Conservation (phyloP, 1,140 invertebrate species). For the Drosophila serrata region DNA sequence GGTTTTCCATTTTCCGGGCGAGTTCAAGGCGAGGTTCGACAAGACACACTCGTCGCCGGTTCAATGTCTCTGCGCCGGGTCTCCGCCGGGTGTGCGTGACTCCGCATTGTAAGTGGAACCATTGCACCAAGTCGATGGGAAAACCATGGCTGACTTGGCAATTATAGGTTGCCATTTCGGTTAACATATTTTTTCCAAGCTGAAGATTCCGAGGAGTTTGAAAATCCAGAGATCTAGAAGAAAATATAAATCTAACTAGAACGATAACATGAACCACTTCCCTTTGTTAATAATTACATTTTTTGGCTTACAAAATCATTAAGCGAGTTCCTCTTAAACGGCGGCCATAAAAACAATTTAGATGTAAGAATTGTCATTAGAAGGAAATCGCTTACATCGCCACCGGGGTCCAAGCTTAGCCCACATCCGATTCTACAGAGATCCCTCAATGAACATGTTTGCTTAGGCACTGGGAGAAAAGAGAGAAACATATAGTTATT, state of each 20-base stretch:
- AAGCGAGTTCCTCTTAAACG: conserved; percentile 52
- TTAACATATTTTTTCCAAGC: background rate
- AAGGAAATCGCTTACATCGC: conserved; percentile 71
- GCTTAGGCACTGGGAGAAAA: background rate
- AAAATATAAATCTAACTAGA: background rate
- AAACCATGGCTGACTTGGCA: conserved; percentile 31
- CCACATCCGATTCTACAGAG: conserved; percentile 1
- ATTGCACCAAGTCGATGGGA: conserved; percentile 8
- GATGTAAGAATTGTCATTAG: conserved; percentile 74
- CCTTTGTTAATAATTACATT: conserved; percentile 6
- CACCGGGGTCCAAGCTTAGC: background rate
- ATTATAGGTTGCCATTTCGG: conserved; percentile 25
- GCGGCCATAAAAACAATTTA: conserved; percentile 60
- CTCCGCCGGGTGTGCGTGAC: conserved; percentile 39
- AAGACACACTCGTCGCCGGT: conserved; percentile 15
- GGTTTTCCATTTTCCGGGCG: conserved; percentile 19
- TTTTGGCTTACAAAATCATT: conserved; percentile 47
- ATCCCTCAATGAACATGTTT: conserved; percentile 11
- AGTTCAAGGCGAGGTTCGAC: conserved; percentile 62
- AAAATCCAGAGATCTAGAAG: too few relatives aligned
- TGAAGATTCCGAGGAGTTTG: background rate
- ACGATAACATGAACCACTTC: conserved; percentile 52
- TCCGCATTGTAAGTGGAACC: conserved; percentile 20
- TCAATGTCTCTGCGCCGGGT: conserved; percentile 34
- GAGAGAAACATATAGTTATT: background rate